These are phyloP conservation scores for Pterobdella sp. DNA, from an alignment of 2,888 invertebrate genomes.

Conservation along the genomic window DNA sequence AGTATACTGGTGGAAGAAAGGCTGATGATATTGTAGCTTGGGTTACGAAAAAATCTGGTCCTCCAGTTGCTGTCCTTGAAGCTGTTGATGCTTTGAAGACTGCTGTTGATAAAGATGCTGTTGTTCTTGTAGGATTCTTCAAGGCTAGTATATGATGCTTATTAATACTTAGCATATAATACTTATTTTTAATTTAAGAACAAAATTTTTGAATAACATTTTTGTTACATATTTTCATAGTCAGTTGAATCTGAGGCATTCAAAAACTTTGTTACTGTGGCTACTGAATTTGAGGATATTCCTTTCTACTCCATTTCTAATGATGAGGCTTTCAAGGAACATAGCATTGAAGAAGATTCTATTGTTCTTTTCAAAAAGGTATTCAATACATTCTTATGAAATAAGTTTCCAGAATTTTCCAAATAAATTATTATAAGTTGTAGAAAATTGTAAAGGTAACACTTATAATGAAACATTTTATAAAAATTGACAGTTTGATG, in stretches of 20 bases:
- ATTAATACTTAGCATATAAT: not conserved
- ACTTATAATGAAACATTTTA: not conserved
- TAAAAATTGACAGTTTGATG: slow-evolving; percentile 47
- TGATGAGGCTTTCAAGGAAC: slow-evolving; percentile 68
- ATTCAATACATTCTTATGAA: no score
- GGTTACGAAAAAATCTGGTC: slow-evolving; percentile 94
- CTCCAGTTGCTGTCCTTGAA: slow-evolving; percentile 73
- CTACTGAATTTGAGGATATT: slow-evolving; percentile 73
- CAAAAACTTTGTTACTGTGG: slow-evolving; percentile 73
- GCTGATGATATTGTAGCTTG: slow-evolving; percentile 85
- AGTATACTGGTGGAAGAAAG: slow-evolving; percentile 69
- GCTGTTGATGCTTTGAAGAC: slow-evolving; percentile 68
- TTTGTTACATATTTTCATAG: slow-evolving; percentile 43
- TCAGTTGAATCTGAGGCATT: slow-evolving; percentile 71
- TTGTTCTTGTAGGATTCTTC: slow-evolving; percentile 64
- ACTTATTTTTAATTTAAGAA: not conserved
- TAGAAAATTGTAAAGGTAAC: not conserved
- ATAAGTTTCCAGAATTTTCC: not conserved
- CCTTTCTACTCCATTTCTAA: slow-evolving; percentile 77
- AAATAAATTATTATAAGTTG: not conserved
- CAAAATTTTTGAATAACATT: not conserved
- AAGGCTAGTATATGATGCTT: slow-evolving; percentile 41
- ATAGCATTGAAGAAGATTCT: slow-evolving; percentile 69
- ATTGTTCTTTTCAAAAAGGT: slow-evolving; percentile 86
- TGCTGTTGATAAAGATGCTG: slow-evolving; percentile 70